These are phyloP conservation scores for Heloderma charlesbogerti DNA, from an alignment of 2,113 vertebrate genomes.

Conservation along the genomic window DNA sequence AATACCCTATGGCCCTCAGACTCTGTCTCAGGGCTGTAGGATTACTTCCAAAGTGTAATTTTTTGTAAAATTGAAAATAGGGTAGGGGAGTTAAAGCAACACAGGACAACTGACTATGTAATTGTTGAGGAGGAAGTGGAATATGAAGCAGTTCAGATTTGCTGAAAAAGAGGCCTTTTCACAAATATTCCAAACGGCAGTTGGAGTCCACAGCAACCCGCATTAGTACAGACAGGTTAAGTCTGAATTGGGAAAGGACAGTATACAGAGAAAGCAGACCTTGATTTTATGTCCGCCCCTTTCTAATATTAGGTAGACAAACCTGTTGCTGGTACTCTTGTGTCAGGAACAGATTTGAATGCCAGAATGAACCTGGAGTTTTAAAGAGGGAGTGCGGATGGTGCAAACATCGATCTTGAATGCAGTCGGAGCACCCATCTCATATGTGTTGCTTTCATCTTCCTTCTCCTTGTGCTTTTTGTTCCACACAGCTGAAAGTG, in stretches of 20 bases:
- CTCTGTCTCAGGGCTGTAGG: too few species aligned
- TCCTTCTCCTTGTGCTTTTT: slow-evolving; percentile 42
- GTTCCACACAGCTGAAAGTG: slow-evolving; percentile 86
- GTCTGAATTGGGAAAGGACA: not conserved
- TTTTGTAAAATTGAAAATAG: too few species aligned
- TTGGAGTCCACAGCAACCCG: not conserved
- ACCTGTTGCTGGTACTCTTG: slow-evolving; percentile 1
- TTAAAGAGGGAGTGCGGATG: not conserved
- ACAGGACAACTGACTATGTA: too few species aligned
- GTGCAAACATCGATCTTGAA: fast-evolving
- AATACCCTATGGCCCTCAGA: too few species aligned
- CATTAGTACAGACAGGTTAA: not conserved
- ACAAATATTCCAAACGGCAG: not conserved
- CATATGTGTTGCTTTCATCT: not conserved
- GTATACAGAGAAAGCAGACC: not conserved
- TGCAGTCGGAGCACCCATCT: fast-evolving
- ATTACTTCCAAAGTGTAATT: too few species aligned
- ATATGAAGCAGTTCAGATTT: too few species aligned
- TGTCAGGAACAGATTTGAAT: not conserved
- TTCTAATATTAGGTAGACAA: fast-evolving
- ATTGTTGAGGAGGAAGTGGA: too few species aligned
- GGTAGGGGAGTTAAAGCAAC: too few species aligned
- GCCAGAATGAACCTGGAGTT: slow-evolving; percentile 25
- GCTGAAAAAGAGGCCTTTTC: too few species aligned
- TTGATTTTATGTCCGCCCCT: not conserved